Base-by-base conservation (phyloP, 2,888 invertebrate species). In the Epistrophe grossulariae region DNA sequence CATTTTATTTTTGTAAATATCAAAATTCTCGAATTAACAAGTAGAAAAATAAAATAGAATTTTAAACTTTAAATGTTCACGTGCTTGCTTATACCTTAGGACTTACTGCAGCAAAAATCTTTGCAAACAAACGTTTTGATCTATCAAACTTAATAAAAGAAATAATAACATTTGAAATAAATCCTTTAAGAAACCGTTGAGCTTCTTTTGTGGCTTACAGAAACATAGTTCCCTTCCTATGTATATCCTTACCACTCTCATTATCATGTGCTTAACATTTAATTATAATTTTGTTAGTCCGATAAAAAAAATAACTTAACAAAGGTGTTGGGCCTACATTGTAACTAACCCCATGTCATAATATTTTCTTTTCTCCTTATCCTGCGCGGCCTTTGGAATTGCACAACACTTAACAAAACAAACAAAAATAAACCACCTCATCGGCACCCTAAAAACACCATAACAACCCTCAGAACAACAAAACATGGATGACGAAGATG, bases 331-430 rank as follows among this genome's bases (percentile, higher is more conserved):
- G 90, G 89, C 85, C 84, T 62, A 88, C 88, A 88, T 84, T 89
- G 90, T 90, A 89, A 90, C 89, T 90, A 90, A 90, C 90, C 79
- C 89, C 84, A 88, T 85, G 64, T 88, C 88, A 84, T 88, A 88
- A 89, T 88, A 70, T 88, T 89, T 80, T 89, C 84, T 89, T 89
- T 88, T 88, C 83, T 88, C 88, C 85, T 73, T 88, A 73, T 88
- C 74, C 87, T 79, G 74, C 66, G 73, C 66, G 73, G 80, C 79
- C 68, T 72, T 79, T 77, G 79, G 88, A 60, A 72, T 77, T 38
- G 84, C 77, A 38, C 45, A 17, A 88, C 60, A 88, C 24, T 62
- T 9, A 76, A 71, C 57, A 79, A 43, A 43, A n/a, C 15, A 52
- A 50, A 57, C n/a, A n/a, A 13, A 48, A 24, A 5, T 35, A 35